Evolutionary conservation across 2,888 invertebrate genomes (phyloP).

Genomic region (Biston stratarius): DNA sequence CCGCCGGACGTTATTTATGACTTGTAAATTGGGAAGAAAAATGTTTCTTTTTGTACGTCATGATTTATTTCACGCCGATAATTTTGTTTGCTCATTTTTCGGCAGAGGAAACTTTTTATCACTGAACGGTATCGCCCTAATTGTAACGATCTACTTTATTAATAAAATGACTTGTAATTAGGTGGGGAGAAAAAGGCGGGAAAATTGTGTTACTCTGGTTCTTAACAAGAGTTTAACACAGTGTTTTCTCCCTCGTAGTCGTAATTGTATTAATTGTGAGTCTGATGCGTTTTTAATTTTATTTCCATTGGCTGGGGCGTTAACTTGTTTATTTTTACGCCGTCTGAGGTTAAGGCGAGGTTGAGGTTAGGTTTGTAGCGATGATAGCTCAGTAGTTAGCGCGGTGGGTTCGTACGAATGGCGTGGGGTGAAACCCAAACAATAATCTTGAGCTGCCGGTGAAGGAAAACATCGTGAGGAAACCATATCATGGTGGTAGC

Average conservation of each 20-base stretch:
- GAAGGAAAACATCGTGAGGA: too few relatives aligned
- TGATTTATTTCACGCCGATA: constrained; percentile 42
- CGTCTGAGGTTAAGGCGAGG: constrained; percentile 28
- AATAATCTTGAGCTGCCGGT: too few relatives aligned
- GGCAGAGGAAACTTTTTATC: constrained; percentile 32
- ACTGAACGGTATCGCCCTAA: constrained; percentile 63
- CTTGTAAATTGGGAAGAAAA: constrained; percentile 65
- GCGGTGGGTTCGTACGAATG: too few relatives aligned
- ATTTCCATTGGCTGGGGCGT: constrained; percentile 44
- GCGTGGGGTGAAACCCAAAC: too few relatives aligned
- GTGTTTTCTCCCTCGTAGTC: constrained; percentile 75
- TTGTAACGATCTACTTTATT: constrained; percentile 80
- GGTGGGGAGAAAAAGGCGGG: constrained; percentile 80
- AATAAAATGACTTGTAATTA: constrained; percentile 83
- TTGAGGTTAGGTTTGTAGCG: constrained; percentile 23
- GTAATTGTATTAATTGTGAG: constrained; percentile 81
- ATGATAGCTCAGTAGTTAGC: background rate
- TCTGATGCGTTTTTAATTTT: constrained; percentile 60
- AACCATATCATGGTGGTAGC: too few relatives aligned
- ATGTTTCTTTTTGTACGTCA: constrained; percentile 46
- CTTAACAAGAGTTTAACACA: constrained; percentile 75
- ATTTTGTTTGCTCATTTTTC: constrained; percentile 39
- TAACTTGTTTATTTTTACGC: constrained; percentile 35
- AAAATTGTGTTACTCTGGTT: constrained; percentile 79
- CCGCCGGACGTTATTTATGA: constrained; percentile 77